phyloP scores from a whole-genome alignment of 2,888 invertebrate genomes.

The Tetramorium bicarinatum region DNA sequence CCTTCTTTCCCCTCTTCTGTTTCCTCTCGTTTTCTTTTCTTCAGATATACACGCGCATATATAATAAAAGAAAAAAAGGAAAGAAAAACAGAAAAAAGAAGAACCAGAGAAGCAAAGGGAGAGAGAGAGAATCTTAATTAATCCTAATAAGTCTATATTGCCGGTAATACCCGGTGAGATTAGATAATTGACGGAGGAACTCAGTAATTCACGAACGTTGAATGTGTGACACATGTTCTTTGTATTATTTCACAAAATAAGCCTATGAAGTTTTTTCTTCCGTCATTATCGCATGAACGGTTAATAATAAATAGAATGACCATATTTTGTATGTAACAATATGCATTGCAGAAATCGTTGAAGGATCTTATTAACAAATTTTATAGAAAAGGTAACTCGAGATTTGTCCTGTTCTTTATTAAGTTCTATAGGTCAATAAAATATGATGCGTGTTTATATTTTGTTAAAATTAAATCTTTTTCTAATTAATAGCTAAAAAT shows the following conservation, averaged over 20 bases:
- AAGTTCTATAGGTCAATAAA: background rate
- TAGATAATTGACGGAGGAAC: conserved; percentile 81
- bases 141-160: conserved; percentile 45
- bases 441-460: background rate
- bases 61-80: background rate
- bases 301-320: conserved; percentile 7
- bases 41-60: background rate
- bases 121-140: conserved; percentile 36
- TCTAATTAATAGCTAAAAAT: background rate
- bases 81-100: background rate
- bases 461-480: background rate
- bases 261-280: background rate
- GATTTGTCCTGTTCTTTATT: conserved; percentile 3
- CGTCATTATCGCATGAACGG: background rate
- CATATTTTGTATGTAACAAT: background rate
- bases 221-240: conserved; percentile 54
- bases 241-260: conserved; percentile 60
- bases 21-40: background rate
- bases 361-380: conserved; percentile 5
- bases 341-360: background rate
- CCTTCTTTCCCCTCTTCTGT: background rate
- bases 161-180: conserved; percentile 69
- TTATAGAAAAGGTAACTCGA: background rate
- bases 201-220: conserved; percentile 61
- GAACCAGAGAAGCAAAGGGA: background rate